Conservation (phyloP, 2,797 vertebrate genomes). For the Dallia pectoralis region DNA sequence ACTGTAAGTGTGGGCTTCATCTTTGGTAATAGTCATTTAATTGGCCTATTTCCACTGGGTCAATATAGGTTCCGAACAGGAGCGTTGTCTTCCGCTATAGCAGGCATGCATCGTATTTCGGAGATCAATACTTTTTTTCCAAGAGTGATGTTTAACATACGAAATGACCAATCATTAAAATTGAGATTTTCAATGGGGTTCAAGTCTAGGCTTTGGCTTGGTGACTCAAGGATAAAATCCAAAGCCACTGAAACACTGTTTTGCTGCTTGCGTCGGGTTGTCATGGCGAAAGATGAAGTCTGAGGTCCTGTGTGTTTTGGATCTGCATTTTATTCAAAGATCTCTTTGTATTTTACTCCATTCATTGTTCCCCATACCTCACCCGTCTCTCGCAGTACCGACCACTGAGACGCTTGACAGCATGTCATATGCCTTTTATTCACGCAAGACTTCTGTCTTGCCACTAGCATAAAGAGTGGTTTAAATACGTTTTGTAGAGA, state of each 20-base stretch:
- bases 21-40: slow-evolving; percentile 51
- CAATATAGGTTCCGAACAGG: slow-evolving; percentile 47
- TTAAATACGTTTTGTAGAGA: too few species aligned
- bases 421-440: too few species aligned
- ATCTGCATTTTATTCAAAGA: too few species aligned
- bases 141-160: not conserved
- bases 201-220: not conserved
- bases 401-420: too few species aligned
- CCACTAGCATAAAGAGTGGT: too few species aligned
- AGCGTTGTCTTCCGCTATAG: slow-evolving; percentile 29
- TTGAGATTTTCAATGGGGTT: not conserved
- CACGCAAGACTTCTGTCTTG: too few species aligned
- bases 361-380: too few species aligned
- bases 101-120: not conserved
- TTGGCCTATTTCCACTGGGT: slow-evolving; percentile 43
- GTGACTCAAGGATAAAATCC: not conserved
- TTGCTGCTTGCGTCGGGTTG: too few species aligned
- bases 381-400: too few species aligned
- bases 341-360: too few species aligned
- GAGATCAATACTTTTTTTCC: not conserved
- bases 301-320: too few species aligned
- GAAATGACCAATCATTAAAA: not conserved
- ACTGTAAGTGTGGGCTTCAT: slow-evolving; percentile 39
- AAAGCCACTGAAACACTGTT: not conserved
- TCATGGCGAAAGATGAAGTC: too few species aligned